These are phyloP conservation scores for Zoanthus solanderi DNA, from an alignment of 92 coral and sea anemone species.

Conservation along the genomic window DNA sequence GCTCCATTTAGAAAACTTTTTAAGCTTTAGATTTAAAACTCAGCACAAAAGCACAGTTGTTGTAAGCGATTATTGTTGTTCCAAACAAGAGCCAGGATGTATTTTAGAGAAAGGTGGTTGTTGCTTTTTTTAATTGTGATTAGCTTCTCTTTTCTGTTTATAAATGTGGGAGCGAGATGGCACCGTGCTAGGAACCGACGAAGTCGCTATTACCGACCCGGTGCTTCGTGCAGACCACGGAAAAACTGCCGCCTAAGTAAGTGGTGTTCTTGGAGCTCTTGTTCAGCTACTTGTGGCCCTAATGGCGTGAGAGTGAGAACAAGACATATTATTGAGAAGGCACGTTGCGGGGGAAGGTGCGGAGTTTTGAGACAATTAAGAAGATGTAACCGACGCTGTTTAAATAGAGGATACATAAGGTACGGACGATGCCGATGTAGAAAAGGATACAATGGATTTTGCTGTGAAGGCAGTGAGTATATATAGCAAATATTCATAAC, in stretches of 20 bases:
- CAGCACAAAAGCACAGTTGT: background rate
- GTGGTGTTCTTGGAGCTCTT: conserved; percentile 32
- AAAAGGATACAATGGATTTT: conserved; percentile 22
- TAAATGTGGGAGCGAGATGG: background rate
- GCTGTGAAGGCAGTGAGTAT: conserved; percentile 41
- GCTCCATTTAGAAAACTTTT: background rate
- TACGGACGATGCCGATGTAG: conserved; percentile 25
- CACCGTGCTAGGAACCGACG: background rate
- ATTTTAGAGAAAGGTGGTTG: conserved; percentile 5
- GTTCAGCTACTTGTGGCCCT: conserved; percentile 35
- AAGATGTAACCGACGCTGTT: conserved; percentile 31
- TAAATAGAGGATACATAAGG: conserved; percentile 25
- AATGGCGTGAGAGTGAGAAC: conserved; percentile 4
- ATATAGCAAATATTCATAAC: background rate
- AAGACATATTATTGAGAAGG: conserved; percentile 26
- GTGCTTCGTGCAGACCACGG: background rate
- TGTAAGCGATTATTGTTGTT: background rate
- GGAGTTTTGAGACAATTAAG: conserved; percentile 10
- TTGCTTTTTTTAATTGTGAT: background rate
- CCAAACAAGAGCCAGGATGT: background rate
- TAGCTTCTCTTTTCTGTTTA: background rate
- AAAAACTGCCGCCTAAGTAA: conserved; percentile 31
- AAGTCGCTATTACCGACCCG: conserved; percentile 18
- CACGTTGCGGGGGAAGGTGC: conserved; percentile 31
- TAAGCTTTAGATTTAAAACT: background rate